Conservation (phyloP, 2,888 invertebrate species). For the Empis stercorea region DNA sequence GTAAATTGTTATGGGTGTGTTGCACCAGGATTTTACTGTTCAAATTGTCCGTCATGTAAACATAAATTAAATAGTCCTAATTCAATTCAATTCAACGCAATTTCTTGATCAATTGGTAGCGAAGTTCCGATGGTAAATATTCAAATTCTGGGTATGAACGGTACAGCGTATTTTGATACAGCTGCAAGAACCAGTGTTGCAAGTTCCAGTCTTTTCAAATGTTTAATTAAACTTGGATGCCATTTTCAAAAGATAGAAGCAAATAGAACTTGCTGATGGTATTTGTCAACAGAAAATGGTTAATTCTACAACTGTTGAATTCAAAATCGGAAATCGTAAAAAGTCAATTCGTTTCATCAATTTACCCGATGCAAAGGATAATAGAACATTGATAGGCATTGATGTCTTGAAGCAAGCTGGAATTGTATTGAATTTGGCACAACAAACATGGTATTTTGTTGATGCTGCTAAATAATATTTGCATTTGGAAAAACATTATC, state of each 20-base stretch:
- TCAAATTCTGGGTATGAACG: slow-evolving; percentile 4
- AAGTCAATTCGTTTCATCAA: too few relatives aligned
- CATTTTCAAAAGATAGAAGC: slow-evolving; percentile 6
- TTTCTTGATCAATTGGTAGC: slow-evolving; percentile 8
- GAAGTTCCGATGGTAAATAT: slow-evolving; percentile 7
- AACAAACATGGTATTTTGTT: too few relatives aligned
- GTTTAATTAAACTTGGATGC: slow-evolving; percentile 6
- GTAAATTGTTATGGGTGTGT: slow-evolving; percentile 6
- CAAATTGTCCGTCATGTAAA: slow-evolving; percentile 4
- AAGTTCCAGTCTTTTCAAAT: slow-evolving; percentile 4
- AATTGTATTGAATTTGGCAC: background rate
- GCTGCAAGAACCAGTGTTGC: background rate
- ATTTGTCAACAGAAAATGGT: background rate
- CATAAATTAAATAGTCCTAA: slow-evolving; percentile 1
- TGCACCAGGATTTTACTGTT: background rate
- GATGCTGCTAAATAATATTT: too few relatives aligned
- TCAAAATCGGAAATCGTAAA: background rate
- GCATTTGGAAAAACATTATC: too few relatives aligned
- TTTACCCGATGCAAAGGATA: background rate
- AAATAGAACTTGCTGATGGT: slow-evolving; percentile 9
- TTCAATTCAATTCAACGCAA: slow-evolving; percentile 3
- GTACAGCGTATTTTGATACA: slow-evolving; percentile 4
- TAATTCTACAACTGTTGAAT: background rate
- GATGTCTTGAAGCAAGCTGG: too few relatives aligned
- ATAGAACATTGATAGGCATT: too few relatives aligned